Conservation (phyloP, 1,140 invertebrate species). For the Macrosteles quadrilineatus region DNA sequence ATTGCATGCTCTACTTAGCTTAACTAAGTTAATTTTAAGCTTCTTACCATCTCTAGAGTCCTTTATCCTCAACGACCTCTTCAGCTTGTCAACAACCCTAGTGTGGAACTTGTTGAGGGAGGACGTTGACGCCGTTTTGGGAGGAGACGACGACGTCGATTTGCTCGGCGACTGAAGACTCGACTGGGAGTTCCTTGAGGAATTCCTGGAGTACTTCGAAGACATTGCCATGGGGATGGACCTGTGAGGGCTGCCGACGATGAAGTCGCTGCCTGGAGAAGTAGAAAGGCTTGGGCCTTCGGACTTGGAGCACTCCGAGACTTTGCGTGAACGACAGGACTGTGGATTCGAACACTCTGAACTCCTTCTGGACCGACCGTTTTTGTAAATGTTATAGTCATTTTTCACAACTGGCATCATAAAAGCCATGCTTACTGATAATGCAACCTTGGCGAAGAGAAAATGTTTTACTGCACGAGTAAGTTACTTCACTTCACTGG, state of each 20-base stretch:
- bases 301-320: slow-evolving; percentile 77
- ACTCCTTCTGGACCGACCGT: slow-evolving; percentile 67
- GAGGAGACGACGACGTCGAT: slow-evolving; percentile 61
- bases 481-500: no score
- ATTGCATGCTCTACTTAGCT: no score
- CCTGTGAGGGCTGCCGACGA: slow-evolving; percentile 60
- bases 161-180: slow-evolving; percentile 58
- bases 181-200: slow-evolving; percentile 59
- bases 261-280: slow-evolving; percentile 68
- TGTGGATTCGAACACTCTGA: slow-evolving; percentile 72
- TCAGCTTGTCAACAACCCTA: slow-evolving; percentile 79
- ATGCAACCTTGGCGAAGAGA: no score
- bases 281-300: slow-evolving; percentile 71
- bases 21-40: background rate
- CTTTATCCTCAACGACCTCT: slow-evolving; percentile 70
- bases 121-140: slow-evolving; percentile 58
- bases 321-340: slow-evolving; percentile 69
- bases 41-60: slow-evolving; percentile 48
- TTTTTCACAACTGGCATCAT: slow-evolving; percentile 94
- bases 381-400: slow-evolving; percentile 89
- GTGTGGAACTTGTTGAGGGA: slow-evolving; percentile 83
- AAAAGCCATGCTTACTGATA: slow-evolving; percentile 72
- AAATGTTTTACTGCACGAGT: no score
- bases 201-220: slow-evolving; percentile 57
- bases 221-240: slow-evolving; percentile 60